Evolutionary conservation across 2,888 invertebrate genomes (phyloP).

Genomic region (Gerosis bhagava): DNA sequence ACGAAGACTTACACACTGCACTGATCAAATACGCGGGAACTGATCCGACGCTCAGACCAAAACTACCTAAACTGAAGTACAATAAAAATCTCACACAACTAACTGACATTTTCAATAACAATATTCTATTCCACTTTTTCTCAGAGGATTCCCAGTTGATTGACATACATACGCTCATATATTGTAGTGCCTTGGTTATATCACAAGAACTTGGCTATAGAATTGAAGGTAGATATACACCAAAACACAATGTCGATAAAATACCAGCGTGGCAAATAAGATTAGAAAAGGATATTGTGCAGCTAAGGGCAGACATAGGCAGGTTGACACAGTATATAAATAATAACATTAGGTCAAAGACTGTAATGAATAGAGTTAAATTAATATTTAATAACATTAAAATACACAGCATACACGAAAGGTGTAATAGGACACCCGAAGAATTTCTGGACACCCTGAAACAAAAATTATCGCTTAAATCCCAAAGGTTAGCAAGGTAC

Average conservation of each 20-base stretch:
- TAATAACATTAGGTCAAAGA: slow-evolving; percentile 27
- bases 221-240: not conserved
- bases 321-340: slow-evolving; percentile 28
- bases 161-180: slow-evolving; percentile 25
- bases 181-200: slow-evolving; percentile 27
- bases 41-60: not conserved
- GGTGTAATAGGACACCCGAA: slow-evolving; percentile 25
- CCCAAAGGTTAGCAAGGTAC: slow-evolving; percentile 27
- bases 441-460: slow-evolving; percentile 33
- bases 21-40: not conserved
- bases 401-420: slow-evolving; percentile 27
- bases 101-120: not conserved
- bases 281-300: not conserved
- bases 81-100: not conserved
- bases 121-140: not conserved
- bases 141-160: not conserved
- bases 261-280: slow-evolving; percentile 4
- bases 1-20: not conserved
- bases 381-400: slow-evolving; percentile 17
- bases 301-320: slow-evolving; percentile 2
- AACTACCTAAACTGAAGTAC: not conserved
- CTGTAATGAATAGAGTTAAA: slow-evolving; percentile 25
- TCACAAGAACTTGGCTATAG: slow-evolving; percentile 24
- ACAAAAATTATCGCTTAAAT: slow-evolving; percentile 30
- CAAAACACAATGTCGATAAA: not conserved